phyloP scores from a whole-genome alignment of 2,113 vertebrate species.

The Xiphophorus maculatus region DNA sequence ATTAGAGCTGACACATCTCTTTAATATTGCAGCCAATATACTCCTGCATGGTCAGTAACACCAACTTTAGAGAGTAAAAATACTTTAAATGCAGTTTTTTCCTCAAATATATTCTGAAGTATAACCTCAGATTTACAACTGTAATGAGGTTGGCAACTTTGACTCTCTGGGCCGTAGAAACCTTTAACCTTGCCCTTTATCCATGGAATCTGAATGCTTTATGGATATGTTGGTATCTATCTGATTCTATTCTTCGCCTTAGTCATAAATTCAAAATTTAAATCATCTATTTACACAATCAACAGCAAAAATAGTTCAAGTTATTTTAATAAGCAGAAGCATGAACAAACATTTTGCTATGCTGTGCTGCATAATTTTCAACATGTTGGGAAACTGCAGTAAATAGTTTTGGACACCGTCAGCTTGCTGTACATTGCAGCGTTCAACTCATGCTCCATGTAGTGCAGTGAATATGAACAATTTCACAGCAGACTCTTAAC shows the following conservation, averaged over 20 bases:
- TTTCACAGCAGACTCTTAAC: not conserved
- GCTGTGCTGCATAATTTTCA: not conserved
- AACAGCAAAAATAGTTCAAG: too few relatives aligned
- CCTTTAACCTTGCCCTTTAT: too few relatives aligned
- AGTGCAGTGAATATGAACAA: not conserved
- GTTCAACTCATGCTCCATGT: not conserved
- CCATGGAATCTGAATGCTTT: too few relatives aligned
- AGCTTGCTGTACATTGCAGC: not conserved
- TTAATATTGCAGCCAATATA: slow-evolving; percentile 3
- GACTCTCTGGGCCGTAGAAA: too few relatives aligned
- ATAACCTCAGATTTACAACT: too few relatives aligned
- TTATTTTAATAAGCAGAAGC: too few relatives aligned
- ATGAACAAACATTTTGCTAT: too few relatives aligned
- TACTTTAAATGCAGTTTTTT: not conserved
- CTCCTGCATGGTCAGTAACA: not conserved
- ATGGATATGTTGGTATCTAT: too few relatives aligned
- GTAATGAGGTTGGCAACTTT: too few relatives aligned
- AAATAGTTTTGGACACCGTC: not conserved
- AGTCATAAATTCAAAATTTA: too few relatives aligned
- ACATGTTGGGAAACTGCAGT: not conserved
- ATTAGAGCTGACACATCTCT: slow-evolving; percentile 8
- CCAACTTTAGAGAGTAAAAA: not conserved
- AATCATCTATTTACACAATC: too few relatives aligned
- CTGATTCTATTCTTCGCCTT: too few relatives aligned
- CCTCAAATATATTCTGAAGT: not conserved